These are phyloP conservation scores for Hirudinaria manillensis DNA, from an alignment of 2,888 invertebrate species.

Conservation along the genomic window DNA sequence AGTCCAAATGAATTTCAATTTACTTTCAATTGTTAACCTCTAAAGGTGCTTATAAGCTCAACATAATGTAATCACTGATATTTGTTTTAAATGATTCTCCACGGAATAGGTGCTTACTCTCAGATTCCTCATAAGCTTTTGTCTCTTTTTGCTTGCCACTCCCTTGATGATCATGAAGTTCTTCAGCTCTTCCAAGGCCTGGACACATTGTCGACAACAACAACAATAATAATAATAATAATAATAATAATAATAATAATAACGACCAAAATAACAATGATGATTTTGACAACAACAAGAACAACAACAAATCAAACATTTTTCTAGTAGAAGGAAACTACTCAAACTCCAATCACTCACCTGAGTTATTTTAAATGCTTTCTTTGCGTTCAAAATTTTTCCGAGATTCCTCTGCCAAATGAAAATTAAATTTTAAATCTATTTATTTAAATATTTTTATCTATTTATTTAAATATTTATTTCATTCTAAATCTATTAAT, in stretches of 20 bases:
- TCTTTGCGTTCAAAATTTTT: constrained; percentile 47
- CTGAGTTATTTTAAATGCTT: constrained; percentile 46
- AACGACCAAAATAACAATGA: neutral
- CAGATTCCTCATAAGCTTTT: constrained; percentile 43
- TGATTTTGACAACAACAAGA: neutral
- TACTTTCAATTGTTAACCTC: neutral
- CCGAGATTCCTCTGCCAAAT: constrained; percentile 44
- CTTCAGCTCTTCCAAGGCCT: constrained; percentile 41
- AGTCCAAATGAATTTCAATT: neutral
- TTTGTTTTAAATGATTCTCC: neutral
- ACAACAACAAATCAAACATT: neutral
- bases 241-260: neutral
- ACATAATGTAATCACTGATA: no score
- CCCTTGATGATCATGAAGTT: constrained; percentile 41
- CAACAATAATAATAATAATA: neutral
- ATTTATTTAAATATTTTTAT: neutral
- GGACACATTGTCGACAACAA: neutral
- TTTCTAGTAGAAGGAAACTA: neutral
- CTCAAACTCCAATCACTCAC: constrained; percentile 36
- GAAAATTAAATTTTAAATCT: neutral
- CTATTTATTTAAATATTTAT: neutral
- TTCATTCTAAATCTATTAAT: neutral
- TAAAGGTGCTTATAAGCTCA: neutral
- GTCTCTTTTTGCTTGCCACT: constrained; percentile 40
- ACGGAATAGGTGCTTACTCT: constrained; percentile 35